These are phyloP conservation scores for Nymphalis io DNA, from an alignment of 1,140 invertebrate species.

Conservation along the genomic window DNA sequence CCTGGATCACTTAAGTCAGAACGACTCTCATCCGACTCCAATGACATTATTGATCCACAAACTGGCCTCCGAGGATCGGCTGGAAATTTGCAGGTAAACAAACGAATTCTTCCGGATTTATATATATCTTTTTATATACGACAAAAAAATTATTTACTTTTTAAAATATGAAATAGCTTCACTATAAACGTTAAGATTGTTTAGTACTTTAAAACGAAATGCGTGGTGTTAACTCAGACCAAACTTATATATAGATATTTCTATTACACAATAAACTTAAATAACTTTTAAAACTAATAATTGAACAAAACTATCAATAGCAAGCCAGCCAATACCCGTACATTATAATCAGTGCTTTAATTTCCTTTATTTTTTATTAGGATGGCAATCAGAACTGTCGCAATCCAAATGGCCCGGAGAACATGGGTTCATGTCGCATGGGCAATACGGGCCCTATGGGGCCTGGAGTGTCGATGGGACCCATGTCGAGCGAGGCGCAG, in stretches of 20 bases:
- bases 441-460: slow-evolving; percentile 67
- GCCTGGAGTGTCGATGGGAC: slow-evolving; percentile 68
- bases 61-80: slow-evolving; percentile 72
- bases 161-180: no score
- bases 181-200: no score
- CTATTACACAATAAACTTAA: no score
- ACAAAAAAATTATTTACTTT: no score
- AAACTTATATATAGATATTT: no score
- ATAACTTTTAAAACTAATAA: no score
- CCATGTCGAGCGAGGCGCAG: slow-evolving; percentile 83
- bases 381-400: slow-evolving; percentile 73
- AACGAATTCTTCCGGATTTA: no score
- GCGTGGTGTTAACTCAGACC: no score
- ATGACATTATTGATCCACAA: slow-evolving; percentile 78
- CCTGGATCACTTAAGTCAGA: slow-evolving; percentile 79
- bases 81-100: slow-evolving; percentile 69
- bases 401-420: slow-evolving; percentile 67
- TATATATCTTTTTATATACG: no score
- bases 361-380: slow-evolving; percentile 34
- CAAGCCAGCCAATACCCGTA: no score
- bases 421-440: slow-evolving; percentile 70
- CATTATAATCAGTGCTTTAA: not conserved
- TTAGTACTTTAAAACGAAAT: no score
- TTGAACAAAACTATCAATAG: no score
- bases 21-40: slow-evolving; percentile 79